These are phyloP conservation scores for Orthosia gracilis DNA, from an alignment of 2,888 invertebrate species.

Conservation along the genomic window DNA sequence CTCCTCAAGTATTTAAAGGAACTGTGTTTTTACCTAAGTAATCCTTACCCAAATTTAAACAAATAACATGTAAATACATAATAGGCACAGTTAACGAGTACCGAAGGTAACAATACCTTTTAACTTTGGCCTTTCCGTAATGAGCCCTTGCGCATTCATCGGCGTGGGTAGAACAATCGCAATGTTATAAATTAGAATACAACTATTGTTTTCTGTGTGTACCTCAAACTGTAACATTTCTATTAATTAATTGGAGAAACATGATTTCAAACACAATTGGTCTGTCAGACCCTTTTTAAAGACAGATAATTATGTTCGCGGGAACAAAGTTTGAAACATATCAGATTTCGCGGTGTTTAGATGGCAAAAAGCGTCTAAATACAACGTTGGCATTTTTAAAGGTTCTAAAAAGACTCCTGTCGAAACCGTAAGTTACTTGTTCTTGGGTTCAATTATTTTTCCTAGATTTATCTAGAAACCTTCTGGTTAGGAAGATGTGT, in stretches of 20 bases:
- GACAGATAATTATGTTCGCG: neutral
- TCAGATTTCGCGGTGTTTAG: neutral
- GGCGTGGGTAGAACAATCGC: conserved; percentile 16
- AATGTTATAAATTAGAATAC: conserved; percentile 19
- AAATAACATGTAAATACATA: neutral
- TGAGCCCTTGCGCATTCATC: conserved; percentile 22
- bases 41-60: conserved; percentile 10
- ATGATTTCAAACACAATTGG: neutral
- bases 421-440: no score
- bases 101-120: conserved; percentile 23
- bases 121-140: conserved; percentile 36
- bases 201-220: conserved; percentile 18
- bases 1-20: neutral
- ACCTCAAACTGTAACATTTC: conserved; percentile 14
- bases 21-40: neutral
- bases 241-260: conserved; percentile 13
- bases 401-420: no score
- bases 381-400: neutral
- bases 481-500: no score
- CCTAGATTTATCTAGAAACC: no score
- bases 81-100: conserved; percentile 13
- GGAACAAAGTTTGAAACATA: neutral
- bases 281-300: neutral
- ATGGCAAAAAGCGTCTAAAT: neutral
- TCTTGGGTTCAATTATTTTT: no score